Base-by-base conservation (phyloP, 2,797 vertebrate genomes). In the Myotis myotis region DNA sequence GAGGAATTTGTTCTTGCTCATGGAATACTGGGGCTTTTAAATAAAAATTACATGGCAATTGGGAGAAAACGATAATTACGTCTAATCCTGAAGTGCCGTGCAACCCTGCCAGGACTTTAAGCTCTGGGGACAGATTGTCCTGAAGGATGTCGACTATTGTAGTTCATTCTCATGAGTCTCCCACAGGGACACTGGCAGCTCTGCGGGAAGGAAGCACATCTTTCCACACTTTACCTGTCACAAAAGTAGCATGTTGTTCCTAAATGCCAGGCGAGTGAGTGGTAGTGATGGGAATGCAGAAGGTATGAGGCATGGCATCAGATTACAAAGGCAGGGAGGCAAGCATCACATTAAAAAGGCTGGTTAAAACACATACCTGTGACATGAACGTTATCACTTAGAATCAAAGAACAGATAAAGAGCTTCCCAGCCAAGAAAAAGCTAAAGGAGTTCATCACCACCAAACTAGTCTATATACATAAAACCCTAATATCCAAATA, bases 311-410 rank as follows among this genome's bases (percentile, higher is more conserved):
- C 11, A 55, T 11, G 30, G 8, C 49, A 7, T 62, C 33, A 9
- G n/a, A 44, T 85, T 16, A 47, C 7, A 30, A 22, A 23, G 4
- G 16, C 17, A 55, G 83, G 23, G n/a, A 57, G 38, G 53, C 22
- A 13, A 33, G 12, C 0, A 0, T 28, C 0, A 1, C 19, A 6
- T 28, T 19, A 1, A 51, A 49, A 41, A 57, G 49, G 51, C 41
- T 17, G 13, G 20, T 87, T 76, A 62, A 78, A 38, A 25, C 53
- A 22, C 53, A n/a, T 16, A 30, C 30, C 16, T n/a, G 30, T 66
- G 7, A 7, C 62, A n/a, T 30, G 30, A n/a, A n/a, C 33, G 13
- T 17, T 66, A 64, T 4, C 62, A 5, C 28, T 62, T 30, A 30
- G 60, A 62, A 30, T 28, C 11, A 2, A 62, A 62, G 12, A 28